Evolutionary conservation across 2,888 invertebrate genomes (phyloP), one percentile per base, ranked within the genome.

Genomic region (Watsonalla cultraria): DNA sequence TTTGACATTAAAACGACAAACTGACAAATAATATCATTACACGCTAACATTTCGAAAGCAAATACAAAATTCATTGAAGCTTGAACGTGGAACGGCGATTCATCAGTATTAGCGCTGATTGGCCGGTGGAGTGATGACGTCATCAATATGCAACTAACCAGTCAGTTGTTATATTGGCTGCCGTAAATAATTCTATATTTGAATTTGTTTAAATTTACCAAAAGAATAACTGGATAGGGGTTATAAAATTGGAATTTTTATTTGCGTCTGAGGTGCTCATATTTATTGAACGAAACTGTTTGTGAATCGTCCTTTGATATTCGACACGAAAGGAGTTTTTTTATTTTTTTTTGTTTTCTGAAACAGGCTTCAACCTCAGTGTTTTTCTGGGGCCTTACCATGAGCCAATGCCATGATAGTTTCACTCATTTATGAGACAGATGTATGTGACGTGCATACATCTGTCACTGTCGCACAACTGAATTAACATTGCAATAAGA

Each of bases 81-180:
- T 68, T 76, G 70, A 60, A 63, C 58, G 66, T 61, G 55, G 47
- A 45, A 64, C 62, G 73, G 69, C 76, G 68, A 84, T 84, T 84
- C 83, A 81, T 84, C 84, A 80, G 82, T 82, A 86, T 87, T 85
- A 85, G 80, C 68, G 76, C 75, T 80, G 83, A 84, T 84, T 84
- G 83, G 79, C 68, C 67, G 74, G 70, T 70, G 74, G 76, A 77
- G 76, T 77, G 82, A 86, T 87, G 86, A 86, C 78, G 84, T 84
- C 84, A 85, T 84, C 84, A 84, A 81, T 85, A 81, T 84, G 73
- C 72, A 76, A 63, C 70, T 68, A 68, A 68, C 68, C 64, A 52
- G 54, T 56, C 59, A 53, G 54, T 60, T 54, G 61, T 46, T 24
- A 9, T 52, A 47, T 48, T 52, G 48, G 45, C 52, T 13, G 46